These are phyloP conservation scores for Grantiella picta DNA, from an alignment of 2,113 vertebrate species.

Conservation along the genomic window DNA sequence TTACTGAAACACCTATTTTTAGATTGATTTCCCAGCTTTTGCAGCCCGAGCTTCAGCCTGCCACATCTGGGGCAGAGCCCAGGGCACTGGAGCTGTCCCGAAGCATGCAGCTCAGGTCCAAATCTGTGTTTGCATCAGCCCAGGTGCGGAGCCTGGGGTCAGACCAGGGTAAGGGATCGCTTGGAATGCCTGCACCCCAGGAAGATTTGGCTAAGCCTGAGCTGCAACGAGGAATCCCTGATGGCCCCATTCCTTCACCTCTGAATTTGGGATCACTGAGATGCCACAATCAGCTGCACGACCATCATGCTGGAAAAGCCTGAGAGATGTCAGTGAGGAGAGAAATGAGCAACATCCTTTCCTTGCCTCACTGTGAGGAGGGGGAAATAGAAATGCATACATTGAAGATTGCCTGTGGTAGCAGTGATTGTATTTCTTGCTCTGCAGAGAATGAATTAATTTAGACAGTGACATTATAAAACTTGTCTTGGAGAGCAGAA, in stretches of 20 bases:
- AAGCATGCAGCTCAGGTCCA: not conserved
- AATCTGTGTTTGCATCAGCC: not conserved
- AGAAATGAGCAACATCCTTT: not conserved
- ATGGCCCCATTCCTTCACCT: not conserved
- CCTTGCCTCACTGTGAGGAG: not conserved
- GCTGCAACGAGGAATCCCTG: not conserved
- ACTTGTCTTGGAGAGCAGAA: constrained; percentile 17
- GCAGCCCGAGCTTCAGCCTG: not conserved
- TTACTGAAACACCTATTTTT: constrained; percentile 30
- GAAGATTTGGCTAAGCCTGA: not conserved
- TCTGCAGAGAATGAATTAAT: not conserved
- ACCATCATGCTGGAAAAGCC: not conserved
- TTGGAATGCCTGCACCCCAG: not conserved
- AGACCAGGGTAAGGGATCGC: not conserved
- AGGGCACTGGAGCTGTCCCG: not conserved
- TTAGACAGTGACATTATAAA: not conserved
- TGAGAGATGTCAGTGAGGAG: not conserved
- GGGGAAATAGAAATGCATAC: not conserved
- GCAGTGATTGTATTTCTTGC: not conserved
- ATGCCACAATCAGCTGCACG: not conserved
- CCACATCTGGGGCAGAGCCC: not conserved
- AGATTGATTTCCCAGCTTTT: not conserved
- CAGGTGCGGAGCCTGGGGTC: not conserved
- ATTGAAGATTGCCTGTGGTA: not conserved
- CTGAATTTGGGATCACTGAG: not conserved